Evolutionary conservation across 2,113 vertebrate genomes (phyloP), one percentile per base, ranked within the genome.

Genomic region (Myodes glareolus): DNA sequence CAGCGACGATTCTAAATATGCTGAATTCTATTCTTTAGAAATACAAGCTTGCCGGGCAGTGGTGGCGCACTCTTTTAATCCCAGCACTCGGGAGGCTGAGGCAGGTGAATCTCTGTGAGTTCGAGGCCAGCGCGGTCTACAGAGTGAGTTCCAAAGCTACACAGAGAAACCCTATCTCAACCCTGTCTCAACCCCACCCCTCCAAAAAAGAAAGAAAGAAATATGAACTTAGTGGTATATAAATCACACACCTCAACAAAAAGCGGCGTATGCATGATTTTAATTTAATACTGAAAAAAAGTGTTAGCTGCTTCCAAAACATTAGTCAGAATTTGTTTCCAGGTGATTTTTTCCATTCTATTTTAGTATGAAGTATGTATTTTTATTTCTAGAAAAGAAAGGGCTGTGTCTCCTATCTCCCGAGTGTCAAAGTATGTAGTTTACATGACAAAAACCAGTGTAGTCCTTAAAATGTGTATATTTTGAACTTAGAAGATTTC

Each of bases 371-470:
- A 33, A 70, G 39, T 61, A 94, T 82, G 36, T 31, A 72, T 25
- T 93, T 96, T 96, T 94, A 97, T 95, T 96, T 97, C 75, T 84
- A 68, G 63, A 88, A 94, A 90, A 89, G 87, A 90, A 90, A 94
- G 80, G 52, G 77, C 47, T 91, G 7, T 92, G 87, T 92, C 96
- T 96, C 78, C 47, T 95, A 84, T 39, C 84, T 39, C 84, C 19
- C 36, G 93, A 94, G 73, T 81, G 91, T 80, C 86, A 96, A 95
- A 96, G 61, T 91, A 7, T 92, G 6, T 92, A n/a, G 55, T 96
- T 96, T 91, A 94, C 42, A 55, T 94, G 84, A 94, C 78, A 96
- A 95, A 90, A 92, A 94, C 92, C 78, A 95, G 25, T 84, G 95
- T 82, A 85, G 36, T 93, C 45, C 89, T 97, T 85, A 88, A 97